Evolutionary conservation across 2,113 vertebrate species (phyloP), one percentile per base, ranked within the genome.

Genomic region (Syrmaticus mikado): DNA sequence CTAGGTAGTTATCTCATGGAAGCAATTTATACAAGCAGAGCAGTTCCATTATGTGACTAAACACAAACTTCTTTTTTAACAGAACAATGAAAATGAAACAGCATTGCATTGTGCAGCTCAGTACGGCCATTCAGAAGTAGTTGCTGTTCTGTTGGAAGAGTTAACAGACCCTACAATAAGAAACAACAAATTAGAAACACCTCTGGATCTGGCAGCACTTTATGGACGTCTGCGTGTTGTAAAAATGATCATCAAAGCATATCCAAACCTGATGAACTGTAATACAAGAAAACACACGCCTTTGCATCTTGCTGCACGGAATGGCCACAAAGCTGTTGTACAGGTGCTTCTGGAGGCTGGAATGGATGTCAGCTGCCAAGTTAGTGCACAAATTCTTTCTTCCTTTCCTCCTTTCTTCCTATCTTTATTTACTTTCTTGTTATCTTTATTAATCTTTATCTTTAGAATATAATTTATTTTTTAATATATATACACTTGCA

Each of bases 51-150:
- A 6, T 79, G 76, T 82, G 32, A 81, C 80, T 84, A 60, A 94
- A 83, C 27, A 50, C 52, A 25, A 64, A 70, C 87, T 82, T 91
- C 82, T 95, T 14, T 89, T 97, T 90, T 57, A 92, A 95, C 95
- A 99, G 99, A 99, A 99, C 97, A 98, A 99, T 45, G 99, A 99
- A 98, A 99, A 98, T 60, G 99, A 99, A 97, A 99, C 99, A 2
- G 98, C 99, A 2, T 96, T 99, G 20, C 99, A 99, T 93, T 99
- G 99, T 81, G 99, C 99, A 2, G 99, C 99, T 60, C 99, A 99
- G 48, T 99, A 99, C 5, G 99, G 99, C 84, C 99, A 99, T 97
- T 98, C 99, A 2, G 99, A 99, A 85, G 99, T 99, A 66, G 99
- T 99, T 45, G 98, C 98, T 13, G 98, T 99, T 88, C 98, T 99